A percentile compares a stretch with the other conserved stretches of the same genome.
Evolutionary conservation across 92 coral and sea anemone genomes (phyloP).

Genomic region (Palythoa caribaeorum): DNA sequence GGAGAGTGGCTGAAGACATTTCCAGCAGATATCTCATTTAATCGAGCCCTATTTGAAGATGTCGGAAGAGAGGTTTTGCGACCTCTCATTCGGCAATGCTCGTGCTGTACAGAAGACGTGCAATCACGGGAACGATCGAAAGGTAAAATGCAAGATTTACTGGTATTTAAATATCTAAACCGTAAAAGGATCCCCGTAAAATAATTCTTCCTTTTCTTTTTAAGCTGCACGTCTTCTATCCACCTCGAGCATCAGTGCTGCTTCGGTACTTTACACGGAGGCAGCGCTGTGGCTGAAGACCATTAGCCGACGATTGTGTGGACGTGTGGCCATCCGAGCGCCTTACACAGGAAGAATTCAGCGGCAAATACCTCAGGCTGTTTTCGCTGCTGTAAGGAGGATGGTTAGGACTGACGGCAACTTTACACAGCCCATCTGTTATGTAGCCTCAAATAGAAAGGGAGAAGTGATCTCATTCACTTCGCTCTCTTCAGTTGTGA

Average conservation of each 20-base stretch:
- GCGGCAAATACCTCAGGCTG: constrained; percentile 27
- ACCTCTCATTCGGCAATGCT: too few species aligned
- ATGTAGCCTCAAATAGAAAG: constrained; percentile 22
- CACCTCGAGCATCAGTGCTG: constrained; percentile 32
- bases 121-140: constrained; percentile 25
- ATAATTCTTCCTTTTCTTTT: constrained; percentile 3
- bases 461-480: constrained; percentile 21
- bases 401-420: constrained; percentile 21
- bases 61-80: too few species aligned
- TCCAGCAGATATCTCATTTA: too few species aligned
- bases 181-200: background rate
- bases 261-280: constrained; percentile 24
- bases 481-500: background rate
- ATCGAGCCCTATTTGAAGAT: too few species aligned
- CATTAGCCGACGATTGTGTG: constrained; percentile 19
- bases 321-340: constrained; percentile 45
- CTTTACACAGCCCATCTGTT: constrained; percentile 25
- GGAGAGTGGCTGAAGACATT: too few species aligned
- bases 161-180: background rate
- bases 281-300: constrained; percentile 18
- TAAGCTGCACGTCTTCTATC: constrained; percentile 35
- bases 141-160: constrained; percentile 16
- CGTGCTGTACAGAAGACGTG: constrained; percentile 14
- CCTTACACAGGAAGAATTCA: constrained; percentile 38
- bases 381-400: constrained; percentile 31